phyloP scores from a whole-genome alignment of 2,797 vertebrate genomes.

The Muscicapa striata region DNA sequence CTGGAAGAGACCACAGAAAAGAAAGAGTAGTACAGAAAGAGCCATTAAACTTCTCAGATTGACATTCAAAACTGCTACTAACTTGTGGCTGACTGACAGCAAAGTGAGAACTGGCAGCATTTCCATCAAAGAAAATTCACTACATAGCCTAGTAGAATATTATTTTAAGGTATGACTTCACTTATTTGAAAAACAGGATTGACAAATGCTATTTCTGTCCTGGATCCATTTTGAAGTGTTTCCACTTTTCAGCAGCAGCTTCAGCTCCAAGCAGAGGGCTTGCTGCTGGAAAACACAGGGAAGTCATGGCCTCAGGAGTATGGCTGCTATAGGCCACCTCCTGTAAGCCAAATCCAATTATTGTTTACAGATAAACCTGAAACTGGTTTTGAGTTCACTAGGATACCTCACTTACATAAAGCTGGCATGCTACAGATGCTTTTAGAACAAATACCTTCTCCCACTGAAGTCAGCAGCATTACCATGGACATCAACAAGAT shows the following conservation, averaged over 20 bases:
- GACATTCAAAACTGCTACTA: neutral
- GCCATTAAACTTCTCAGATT: neutral
- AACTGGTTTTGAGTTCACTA: neutral
- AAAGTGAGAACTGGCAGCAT: neutral
- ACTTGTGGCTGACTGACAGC: neutral
- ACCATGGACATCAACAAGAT: neutral
- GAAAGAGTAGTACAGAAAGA: neutral
- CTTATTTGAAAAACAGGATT: neutral
- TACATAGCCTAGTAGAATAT: neutral
- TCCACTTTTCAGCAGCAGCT: neutral
- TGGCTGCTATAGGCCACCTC: neutral
- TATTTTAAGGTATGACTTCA: neutral
- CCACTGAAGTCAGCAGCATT: neutral
- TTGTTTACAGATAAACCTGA: neutral
- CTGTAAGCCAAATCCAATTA: neutral
- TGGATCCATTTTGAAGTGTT: neutral
- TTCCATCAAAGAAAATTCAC: neutral
- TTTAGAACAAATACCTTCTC: neutral
- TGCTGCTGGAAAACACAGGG: neutral
- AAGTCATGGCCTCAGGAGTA: neutral
- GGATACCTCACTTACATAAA: neutral
- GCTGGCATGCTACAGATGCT: accelerated
- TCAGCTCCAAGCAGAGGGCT: neutral
- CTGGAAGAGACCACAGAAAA: neutral
- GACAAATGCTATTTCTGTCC: neutral